Evolutionary conservation across 2,888 invertebrate species (phyloP).

Genomic region (Notodonta dromedarius): DNA sequence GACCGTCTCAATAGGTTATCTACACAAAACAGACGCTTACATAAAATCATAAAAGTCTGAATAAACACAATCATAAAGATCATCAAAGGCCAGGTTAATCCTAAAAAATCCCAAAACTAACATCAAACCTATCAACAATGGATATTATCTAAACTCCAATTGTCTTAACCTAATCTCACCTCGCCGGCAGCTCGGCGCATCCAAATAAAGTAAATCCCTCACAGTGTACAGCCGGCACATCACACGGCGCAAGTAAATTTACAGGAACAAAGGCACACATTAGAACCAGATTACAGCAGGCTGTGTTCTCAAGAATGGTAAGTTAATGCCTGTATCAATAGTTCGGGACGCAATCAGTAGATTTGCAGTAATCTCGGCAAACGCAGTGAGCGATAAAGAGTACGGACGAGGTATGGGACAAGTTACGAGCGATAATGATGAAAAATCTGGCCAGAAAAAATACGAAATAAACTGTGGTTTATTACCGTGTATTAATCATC

Average conservation of each 20-base stretch:
- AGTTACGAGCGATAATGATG: conserved; percentile 23
- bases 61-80: neutral
- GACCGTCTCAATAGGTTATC: too few relatives aligned
- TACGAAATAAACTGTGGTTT: neutral
- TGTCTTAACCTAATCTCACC: conserved; percentile 3
- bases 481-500: too few relatives aligned
- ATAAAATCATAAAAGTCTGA: too few relatives aligned
- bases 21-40: too few relatives aligned
- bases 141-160: neutral
- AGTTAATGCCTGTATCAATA: conserved; percentile 66
- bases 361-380: conserved; percentile 72
- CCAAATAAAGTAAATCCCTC: conserved; percentile 39
- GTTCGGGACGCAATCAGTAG: conserved; percentile 63
- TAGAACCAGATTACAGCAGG: conserved; percentile 62
- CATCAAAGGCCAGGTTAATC: neutral
- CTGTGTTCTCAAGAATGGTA: conserved; percentile 39
- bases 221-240: conserved; percentile 35
- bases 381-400: conserved; percentile 60
- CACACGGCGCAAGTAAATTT: conserved; percentile 52
- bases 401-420: conserved; percentile 32
- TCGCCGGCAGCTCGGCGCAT: conserved; percentile 12
- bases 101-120: neutral
- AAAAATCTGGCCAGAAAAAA: neutral
- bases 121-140: neutral
- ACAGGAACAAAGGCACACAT: conserved; percentile 65